Conservation (phyloP, 1,140 invertebrate genomes). For the Papilio polyxenes region DNA sequence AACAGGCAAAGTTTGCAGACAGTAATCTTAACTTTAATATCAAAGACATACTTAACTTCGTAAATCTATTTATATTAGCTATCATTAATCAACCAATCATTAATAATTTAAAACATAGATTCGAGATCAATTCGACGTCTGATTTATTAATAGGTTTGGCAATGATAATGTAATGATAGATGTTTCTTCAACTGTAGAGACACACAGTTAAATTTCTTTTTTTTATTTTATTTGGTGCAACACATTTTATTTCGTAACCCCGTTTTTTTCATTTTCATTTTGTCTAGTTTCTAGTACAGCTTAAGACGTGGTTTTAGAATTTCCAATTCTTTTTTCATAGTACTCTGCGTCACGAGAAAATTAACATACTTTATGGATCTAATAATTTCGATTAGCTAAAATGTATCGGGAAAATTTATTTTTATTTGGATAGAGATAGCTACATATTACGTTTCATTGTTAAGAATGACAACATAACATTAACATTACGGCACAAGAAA, state of each 20-base stretch:
- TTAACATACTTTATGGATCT: background rate
- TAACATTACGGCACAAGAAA: conserved; percentile 8
- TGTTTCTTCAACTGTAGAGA: too few relatives aligned
- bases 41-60: background rate
- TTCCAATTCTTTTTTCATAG: background rate
- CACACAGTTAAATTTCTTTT: too few relatives aligned
- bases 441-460: background rate
- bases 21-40: conserved; percentile 7
- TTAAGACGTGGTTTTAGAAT: background rate
- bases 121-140: too few relatives aligned
- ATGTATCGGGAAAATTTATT: too few relatives aligned
- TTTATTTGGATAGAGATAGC: too few relatives aligned
- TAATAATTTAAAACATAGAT: too few relatives aligned
- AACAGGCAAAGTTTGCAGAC: background rate
- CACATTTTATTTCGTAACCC: background rate
- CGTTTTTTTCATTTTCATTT: background rate
- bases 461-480: conserved; percentile 23
- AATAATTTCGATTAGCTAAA: background rate
- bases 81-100: too few relatives aligned
- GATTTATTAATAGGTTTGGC: too few relatives aligned
- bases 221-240: background rate
- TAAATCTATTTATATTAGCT: background rate
- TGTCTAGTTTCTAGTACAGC: conserved; percentile 4
- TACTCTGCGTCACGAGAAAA: background rate
- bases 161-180: too few relatives aligned